Evolutionary conservation across 1,140 invertebrate species (phyloP).

Genomic region (Oryzaephilus surinamensis): DNA sequence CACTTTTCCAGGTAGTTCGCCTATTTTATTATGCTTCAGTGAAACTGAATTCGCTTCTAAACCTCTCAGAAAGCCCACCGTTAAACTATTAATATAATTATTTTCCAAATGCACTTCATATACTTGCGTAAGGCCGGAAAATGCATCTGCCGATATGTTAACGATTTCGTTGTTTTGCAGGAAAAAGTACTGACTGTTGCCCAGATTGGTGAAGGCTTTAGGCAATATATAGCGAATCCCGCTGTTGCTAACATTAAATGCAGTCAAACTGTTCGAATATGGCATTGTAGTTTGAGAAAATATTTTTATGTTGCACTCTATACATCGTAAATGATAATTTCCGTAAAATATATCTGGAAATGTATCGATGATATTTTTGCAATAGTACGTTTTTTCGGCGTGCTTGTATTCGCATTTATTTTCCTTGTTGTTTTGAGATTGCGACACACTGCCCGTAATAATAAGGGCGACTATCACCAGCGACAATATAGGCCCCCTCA

Average conservation of each 20-base stretch:
- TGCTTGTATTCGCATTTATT: constrained; percentile 10
- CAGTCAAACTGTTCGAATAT: constrained; percentile 18
- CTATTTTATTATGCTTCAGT: constrained; percentile 23
- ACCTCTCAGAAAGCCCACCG: constrained; percentile 21
- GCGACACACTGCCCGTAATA: too few species aligned
- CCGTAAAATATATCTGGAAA: constrained; percentile 27
- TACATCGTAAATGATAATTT: constrained; percentile 24
- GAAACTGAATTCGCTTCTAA: constrained; percentile 19
- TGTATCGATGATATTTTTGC: constrained; percentile 18
- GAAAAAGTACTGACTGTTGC: constrained; percentile 22
- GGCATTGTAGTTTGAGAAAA: constrained; percentile 24
- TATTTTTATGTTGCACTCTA: constrained; percentile 19
- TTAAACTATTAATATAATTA: constrained; percentile 21
- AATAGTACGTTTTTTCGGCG: constrained; percentile 19
- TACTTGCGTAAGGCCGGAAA: constrained; percentile 21
- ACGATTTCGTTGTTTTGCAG: constrained; percentile 24
- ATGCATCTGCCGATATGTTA: constrained; percentile 20
- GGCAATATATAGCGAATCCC: constrained; percentile 16
- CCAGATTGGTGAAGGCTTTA: constrained; percentile 21
- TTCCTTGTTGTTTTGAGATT: too few species aligned
- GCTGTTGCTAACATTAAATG: constrained; percentile 24
- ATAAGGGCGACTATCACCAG: too few species aligned
- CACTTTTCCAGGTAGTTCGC: constrained; percentile 15
- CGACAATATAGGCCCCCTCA: too few species aligned
- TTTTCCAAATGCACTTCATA: constrained; percentile 25